phyloP scores from a whole-genome alignment of 2,797 vertebrate species.

The Halcyon badia region DNA sequence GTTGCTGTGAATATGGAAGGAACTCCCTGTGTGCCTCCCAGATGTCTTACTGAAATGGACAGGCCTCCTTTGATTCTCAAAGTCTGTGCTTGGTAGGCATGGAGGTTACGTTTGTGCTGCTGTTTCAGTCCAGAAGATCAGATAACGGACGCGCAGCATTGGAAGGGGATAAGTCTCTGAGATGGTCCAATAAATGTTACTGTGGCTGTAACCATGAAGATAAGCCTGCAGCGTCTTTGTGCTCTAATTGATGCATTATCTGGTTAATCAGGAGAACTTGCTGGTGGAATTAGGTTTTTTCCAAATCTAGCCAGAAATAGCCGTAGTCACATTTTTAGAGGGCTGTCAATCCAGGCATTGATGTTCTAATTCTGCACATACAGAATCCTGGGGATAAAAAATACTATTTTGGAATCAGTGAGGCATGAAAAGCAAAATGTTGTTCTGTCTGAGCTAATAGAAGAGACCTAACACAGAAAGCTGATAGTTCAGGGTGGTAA shows the following conservation, averaged over 20 bases:
- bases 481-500: slow-evolving; percentile 26
- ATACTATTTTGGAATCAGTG: neutral
- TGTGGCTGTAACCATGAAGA: neutral
- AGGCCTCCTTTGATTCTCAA: neutral
- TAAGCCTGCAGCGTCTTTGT: neutral
- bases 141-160: fast-evolving
- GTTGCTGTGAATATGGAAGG: neutral
- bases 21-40: neutral
- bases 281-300: neutral
- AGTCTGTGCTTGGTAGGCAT: neutral
- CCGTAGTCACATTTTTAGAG: neutral
- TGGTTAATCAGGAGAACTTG: neutral
- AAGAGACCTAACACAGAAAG: neutral
- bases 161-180: neutral
- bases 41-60: neutral
- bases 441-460: slow-evolving; percentile 3
- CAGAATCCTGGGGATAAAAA: neutral
- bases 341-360: slow-evolving; percentile 3
- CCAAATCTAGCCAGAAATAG: neutral
- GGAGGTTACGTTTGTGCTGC: neutral
- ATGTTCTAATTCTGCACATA: slow-evolving; percentile 31
- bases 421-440: slow-evolving; percentile 13
- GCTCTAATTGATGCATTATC: neutral
- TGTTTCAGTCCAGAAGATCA: neutral
- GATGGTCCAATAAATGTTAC: neutral